Conservation (phyloP, 1,140 invertebrate genomes). For the Homarus americanus region DNA sequence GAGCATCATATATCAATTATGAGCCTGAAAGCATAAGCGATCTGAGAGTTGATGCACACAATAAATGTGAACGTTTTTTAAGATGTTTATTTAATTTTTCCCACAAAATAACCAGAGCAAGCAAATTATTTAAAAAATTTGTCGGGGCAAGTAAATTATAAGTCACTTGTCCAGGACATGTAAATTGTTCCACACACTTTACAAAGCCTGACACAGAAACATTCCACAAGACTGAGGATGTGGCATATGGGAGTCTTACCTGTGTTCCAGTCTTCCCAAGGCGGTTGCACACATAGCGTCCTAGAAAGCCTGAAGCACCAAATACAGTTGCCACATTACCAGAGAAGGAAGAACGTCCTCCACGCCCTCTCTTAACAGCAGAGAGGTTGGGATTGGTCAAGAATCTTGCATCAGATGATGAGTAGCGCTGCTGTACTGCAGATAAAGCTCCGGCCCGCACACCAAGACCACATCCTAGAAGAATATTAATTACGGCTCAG, state of each 20-base stretch:
- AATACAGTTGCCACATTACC: slow-evolving; percentile 98
- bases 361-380: slow-evolving; percentile 89
- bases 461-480: slow-evolving; percentile 10
- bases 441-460: slow-evolving; percentile 9
- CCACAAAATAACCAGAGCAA: too few relatives aligned
- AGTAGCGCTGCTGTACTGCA: slow-evolving; percentile 31
- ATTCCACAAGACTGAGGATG: too few relatives aligned
- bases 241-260: slow-evolving; percentile 79
- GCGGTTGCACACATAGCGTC: slow-evolving; percentile 90
- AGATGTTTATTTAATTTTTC: too few relatives aligned
- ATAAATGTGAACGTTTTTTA: too few relatives aligned
- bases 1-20: too few relatives aligned
- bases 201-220: too few relatives aligned
- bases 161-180: too few relatives aligned
- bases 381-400: slow-evolving; percentile 74
- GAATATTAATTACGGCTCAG: neutral
- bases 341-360: slow-evolving; percentile 96
- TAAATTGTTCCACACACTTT: too few relatives aligned
- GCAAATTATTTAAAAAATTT: too few relatives aligned
- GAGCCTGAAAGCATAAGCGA: too few relatives aligned
- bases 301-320: slow-evolving; percentile 93
- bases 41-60: too few relatives aligned
- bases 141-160: too few relatives aligned
- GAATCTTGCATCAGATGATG: slow-evolving; percentile 63
- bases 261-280: slow-evolving; percentile 92